Base-by-base conservation (phyloP, 2,888 invertebrate species). In the Ichneumoninae sp. region DNA sequence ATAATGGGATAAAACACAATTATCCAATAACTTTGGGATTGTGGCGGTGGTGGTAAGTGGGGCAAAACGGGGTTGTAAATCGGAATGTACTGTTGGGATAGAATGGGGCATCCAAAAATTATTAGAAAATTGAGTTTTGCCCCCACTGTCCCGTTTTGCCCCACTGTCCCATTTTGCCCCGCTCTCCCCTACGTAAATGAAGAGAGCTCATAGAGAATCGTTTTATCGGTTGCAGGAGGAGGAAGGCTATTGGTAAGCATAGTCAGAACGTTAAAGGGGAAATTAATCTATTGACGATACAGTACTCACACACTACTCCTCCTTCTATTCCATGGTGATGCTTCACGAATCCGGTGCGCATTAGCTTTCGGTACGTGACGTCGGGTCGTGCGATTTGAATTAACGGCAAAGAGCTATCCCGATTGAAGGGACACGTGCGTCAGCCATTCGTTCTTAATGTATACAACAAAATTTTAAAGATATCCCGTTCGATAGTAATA, bases 351-450 rank as follows among this genome's bases (percentile, higher is more conserved):
- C 44, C 52, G 47, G 36, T 50, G 62, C 62, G 62, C 62, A 57
- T 75, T 62, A 66, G 75, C 62, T 50, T 60, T 70, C 75, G 13
- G 44, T 69, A 62, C 75, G 69, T 62, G 50, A 52, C 40, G 52
- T 70, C 60, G 69, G 52, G 50, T 76, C 76, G 62, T 76, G 81
- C 54, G 70, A 70, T 71, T 76, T 65, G 62, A 81, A 81, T 81
- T 75, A 81, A 81, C 52, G 69, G 52, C 75, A 26, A 70, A 69
- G 62, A 50, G 68, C 26, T 26, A 75, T 75, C 52, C 40, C 22
- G 40, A 70, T 52, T 65, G 33, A 30, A 40, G 52, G 26, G 30
- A 69, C 75, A 80, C 75, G 75, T 70, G 62, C 70, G 13, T 40
- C 16, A 36, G 40, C 6, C 40, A 19, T 66, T 66, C 19, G 3